A percentile compares a stretch with the other conserved stretches of the same genome.
Evolutionary conservation across 2,888 invertebrate genomes (phyloP).

Genomic region (Acleris sparsana): DNA sequence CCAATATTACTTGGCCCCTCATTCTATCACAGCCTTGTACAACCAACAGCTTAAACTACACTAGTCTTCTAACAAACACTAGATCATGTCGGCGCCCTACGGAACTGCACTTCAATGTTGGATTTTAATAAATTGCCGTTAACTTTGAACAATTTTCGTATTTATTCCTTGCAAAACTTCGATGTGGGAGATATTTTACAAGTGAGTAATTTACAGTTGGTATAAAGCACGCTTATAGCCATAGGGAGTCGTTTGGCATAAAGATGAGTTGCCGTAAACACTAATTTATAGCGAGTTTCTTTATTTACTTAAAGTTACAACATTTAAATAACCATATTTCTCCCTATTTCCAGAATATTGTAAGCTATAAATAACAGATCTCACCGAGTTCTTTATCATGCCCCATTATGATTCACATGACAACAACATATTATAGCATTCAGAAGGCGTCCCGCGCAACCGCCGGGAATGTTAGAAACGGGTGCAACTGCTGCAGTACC

Average conservation of each 20-base stretch:
- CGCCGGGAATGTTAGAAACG: conserved; percentile 22
- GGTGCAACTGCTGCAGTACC: conserved; percentile 25
- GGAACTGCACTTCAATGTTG: conserved; percentile 28
- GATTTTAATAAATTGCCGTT: conserved; percentile 33
- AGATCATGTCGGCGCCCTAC: conserved; percentile 35
- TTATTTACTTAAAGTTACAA: neutral
- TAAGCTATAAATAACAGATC: neutral
- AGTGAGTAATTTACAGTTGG: conserved; percentile 21
- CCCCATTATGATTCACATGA: conserved; percentile 4
- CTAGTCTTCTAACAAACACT: conserved; percentile 10
- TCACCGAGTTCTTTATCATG: neutral
- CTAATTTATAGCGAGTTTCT: neutral
- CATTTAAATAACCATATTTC: too few relatives aligned
- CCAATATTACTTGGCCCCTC: conserved; percentile 7
- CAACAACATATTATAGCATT: conserved; percentile 20
- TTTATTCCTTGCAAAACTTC: conserved; percentile 25
- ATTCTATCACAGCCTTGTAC: neutral
- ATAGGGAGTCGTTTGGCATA: conserved; percentile 15
- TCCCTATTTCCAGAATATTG: neutral
- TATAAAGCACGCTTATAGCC: conserved; percentile 15
- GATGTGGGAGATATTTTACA: conserved; percentile 16
- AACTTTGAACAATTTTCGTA: conserved; percentile 21
- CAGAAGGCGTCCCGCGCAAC: conserved; percentile 15
- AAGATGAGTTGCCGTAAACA: neutral
- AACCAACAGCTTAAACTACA: conserved; percentile 7